A percentile compares a stretch with the other conserved stretches of the same genome.
These are phyloP conservation scores for Actinernus sp. DNA, from an alignment of 92 coral and sea anemone species.

Conservation along the genomic window DNA sequence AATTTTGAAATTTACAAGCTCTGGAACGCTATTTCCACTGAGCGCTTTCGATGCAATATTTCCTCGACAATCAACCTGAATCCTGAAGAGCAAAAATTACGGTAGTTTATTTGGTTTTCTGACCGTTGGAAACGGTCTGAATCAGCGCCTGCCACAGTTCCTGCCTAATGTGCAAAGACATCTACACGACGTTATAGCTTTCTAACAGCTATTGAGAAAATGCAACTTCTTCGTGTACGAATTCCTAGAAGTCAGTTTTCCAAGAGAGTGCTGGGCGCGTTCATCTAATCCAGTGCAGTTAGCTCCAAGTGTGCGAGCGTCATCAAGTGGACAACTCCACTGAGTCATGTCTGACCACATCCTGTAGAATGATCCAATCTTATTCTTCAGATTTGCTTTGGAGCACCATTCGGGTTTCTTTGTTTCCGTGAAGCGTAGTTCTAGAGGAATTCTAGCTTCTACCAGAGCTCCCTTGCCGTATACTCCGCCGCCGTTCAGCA, in stretches of 20 bases:
- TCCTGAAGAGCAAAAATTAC: too few species aligned
- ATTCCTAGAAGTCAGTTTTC: background rate
- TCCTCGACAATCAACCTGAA: too few species aligned
- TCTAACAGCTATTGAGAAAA: constrained; percentile 30
- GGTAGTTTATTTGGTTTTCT: too few species aligned
- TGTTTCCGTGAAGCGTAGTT: constrained; percentile 50
- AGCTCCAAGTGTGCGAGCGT: background rate
- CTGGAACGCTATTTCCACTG: too few species aligned
- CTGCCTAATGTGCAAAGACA: too few species aligned
- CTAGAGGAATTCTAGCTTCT: constrained; percentile 49
- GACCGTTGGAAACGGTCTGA: too few species aligned
- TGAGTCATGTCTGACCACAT: constrained; percentile 23
- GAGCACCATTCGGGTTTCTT: constrained; percentile 60
- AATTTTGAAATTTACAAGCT: too few species aligned
- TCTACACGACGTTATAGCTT: too few species aligned
- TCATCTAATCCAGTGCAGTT: constrained; percentile 16
- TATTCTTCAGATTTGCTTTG: constrained; percentile 23
- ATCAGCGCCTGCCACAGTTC: too few species aligned
- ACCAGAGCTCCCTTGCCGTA: constrained; percentile 51
- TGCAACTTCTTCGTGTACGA: constrained; percentile 8
- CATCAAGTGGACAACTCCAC: constrained; percentile 24
- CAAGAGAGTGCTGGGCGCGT: background rate
- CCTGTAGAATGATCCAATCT: constrained; percentile 26
- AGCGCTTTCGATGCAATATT: too few species aligned
- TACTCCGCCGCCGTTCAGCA: constrained; percentile 47